Conservation (phyloP, 2,797 vertebrate genomes). For the Triplophysa bombifrons region DNA sequence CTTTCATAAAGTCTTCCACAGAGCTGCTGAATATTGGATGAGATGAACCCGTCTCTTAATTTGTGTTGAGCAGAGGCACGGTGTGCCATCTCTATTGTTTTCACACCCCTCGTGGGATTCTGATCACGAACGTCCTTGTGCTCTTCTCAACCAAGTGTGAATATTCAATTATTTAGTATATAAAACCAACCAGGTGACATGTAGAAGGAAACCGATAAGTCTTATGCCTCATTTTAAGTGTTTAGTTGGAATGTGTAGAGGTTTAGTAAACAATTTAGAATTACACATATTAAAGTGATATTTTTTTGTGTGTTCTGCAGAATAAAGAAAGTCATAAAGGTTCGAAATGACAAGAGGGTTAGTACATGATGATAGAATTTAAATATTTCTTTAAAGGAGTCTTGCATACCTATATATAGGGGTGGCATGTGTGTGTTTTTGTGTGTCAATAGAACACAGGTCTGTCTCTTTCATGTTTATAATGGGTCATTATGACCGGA, state of each 20-base stretch:
- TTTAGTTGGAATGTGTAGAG: neutral
- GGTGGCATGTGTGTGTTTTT: slow-evolving; percentile 16
- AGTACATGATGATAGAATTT: too few species aligned
- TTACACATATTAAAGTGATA: too few species aligned
- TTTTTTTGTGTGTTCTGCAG: too few species aligned
- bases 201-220: neutral
- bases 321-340: too few species aligned
- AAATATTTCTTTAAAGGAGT: neutral
- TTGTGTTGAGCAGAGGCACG: slow-evolving; percentile 37
- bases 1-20: slow-evolving; percentile 41
- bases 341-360: too few species aligned
- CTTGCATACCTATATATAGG: slow-evolving; percentile 12
- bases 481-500: slow-evolving; percentile 36
- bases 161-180: neutral
- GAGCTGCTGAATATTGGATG: slow-evolving; percentile 60
- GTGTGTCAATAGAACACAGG: slow-evolving; percentile 30
- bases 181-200: neutral
- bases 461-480: slow-evolving; percentile 17
- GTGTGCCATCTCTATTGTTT: slow-evolving; percentile 38
- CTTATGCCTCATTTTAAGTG: neutral
- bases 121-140: neutral
- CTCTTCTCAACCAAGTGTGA: neutral
- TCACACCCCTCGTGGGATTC: slow-evolving; percentile 1
- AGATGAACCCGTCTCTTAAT: slow-evolving; percentile 40
- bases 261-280: neutral